Evolutionary conservation across 2,888 invertebrate genomes (phyloP).

Genomic region (Thysanoteuthis rhombus): DNA sequence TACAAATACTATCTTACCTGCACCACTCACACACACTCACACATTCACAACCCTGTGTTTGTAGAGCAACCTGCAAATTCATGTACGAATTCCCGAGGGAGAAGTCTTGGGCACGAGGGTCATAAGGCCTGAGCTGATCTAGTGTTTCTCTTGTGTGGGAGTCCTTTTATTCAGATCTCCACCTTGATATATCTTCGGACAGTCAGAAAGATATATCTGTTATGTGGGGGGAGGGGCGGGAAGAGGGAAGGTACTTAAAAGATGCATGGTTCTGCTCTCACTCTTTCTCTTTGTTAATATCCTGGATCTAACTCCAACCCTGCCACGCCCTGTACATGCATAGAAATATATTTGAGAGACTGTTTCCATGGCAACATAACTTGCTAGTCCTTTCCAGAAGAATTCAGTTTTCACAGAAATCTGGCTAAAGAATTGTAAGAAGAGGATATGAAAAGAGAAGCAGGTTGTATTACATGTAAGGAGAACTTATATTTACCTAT

Average conservation of each 20-base stretch:
- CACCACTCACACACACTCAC: not conserved
- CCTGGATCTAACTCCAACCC: not conserved
- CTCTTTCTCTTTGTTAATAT: constrained; percentile 1
- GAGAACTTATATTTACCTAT: not conserved
- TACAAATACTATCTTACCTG: not conserved
- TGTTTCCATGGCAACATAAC: not conserved
- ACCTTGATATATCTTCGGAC: not conserved
- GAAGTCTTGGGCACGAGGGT: not conserved
- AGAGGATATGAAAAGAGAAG: not conserved
- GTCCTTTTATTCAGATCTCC: not conserved
- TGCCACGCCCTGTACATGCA: not conserved
- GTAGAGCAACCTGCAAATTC: not conserved
- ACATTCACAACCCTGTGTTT: not conserved
- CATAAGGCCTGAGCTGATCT: not conserved
- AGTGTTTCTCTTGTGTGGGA: not conserved
- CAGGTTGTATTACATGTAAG: not conserved
- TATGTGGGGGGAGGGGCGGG: not conserved
- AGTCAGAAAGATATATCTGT: not conserved
- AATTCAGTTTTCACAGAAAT: not conserved
- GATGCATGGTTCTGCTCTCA: not conserved
- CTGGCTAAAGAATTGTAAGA: not conserved
- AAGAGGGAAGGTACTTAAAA: not conserved
- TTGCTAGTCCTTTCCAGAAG: not conserved
- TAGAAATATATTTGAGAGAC: not conserved
- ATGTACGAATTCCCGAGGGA: not conserved